Percentiles rank a stretch among this genome's conserved stretches.
These are phyloP conservation scores for Megalonaias nervosa DNA, from an alignment of 1,140 invertebrate species.

Conservation along the genomic window DNA sequence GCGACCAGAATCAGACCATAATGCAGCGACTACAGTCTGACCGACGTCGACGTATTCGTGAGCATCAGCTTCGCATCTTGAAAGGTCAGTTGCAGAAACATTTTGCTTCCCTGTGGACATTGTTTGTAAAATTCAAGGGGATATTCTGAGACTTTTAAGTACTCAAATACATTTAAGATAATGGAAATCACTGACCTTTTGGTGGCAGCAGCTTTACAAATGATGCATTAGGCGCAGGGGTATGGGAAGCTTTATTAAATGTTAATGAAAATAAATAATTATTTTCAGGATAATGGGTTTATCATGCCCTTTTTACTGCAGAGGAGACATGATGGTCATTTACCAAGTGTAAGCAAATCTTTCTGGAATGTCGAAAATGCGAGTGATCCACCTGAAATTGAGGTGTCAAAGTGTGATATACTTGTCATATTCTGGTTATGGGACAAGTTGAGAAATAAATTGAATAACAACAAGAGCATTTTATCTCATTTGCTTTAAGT, in stretches of 20 bases:
- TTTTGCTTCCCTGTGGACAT: background rate
- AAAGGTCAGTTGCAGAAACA: constrained; percentile 41
- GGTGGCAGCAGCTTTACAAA: constrained; percentile 1
- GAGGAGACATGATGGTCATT: too few relatives aligned
- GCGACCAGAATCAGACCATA: constrained; percentile 49
- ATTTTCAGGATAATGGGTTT: too few relatives aligned
- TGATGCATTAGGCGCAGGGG: background rate
- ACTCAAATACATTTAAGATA: background rate
- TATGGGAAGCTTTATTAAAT: background rate
- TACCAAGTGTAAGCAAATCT: too few relatives aligned
- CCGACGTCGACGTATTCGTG: constrained; percentile 51
- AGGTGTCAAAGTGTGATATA: too few relatives aligned
- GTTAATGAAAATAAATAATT: background rate
- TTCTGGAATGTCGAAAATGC: too few relatives aligned
- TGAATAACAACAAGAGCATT: too few relatives aligned
- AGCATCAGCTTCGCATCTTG: constrained; percentile 58
- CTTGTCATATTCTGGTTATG: too few relatives aligned
- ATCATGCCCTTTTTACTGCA: too few relatives aligned
- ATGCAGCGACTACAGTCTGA: constrained; percentile 67
- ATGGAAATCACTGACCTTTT: constrained; percentile 1
- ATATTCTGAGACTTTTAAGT: background rate
- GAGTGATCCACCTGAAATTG: too few relatives aligned
- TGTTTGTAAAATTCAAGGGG: background rate
- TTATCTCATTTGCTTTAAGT: too few relatives aligned
- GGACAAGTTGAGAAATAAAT: too few relatives aligned